Percentiles rank a stretch among this genome's conserved stretches.
These are phyloP conservation scores for Plectus sambesii DNA, from an alignment of 1,140 invertebrate genomes.

Conservation along the genomic window DNA sequence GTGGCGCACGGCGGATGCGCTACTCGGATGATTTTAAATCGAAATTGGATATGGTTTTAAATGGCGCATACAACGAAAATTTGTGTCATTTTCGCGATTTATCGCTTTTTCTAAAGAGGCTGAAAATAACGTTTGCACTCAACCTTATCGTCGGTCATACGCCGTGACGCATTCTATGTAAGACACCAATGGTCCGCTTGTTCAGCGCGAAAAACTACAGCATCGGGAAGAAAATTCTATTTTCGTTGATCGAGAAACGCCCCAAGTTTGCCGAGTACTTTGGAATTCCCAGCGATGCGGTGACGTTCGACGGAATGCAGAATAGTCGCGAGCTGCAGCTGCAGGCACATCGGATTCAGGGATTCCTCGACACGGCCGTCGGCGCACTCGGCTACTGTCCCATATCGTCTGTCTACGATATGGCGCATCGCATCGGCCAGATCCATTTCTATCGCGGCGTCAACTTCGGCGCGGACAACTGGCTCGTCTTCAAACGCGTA, in stretches of 20 bases:
- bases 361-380: constrained; percentile 27
- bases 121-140: too few relatives aligned
- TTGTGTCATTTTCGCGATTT: too few relatives aligned
- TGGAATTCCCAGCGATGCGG: constrained; percentile 18
- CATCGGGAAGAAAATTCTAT: constrained; percentile 28
- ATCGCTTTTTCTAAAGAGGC: too few relatives aligned
- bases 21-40: too few relatives aligned
- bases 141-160: too few relatives aligned
- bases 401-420: constrained; percentile 24
- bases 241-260: constrained; percentile 24
- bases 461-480: constrained; percentile 30
- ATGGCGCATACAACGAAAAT: too few relatives aligned
- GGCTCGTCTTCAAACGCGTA: constrained; percentile 30
- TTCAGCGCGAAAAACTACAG: constrained; percentile 26
- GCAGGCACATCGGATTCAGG: constrained; percentile 30
- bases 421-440: constrained; percentile 30
- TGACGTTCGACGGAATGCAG: constrained; percentile 18
- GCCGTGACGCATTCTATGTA: too few relatives aligned
- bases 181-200: too few relatives aligned
- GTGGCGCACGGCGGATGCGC: too few relatives aligned
- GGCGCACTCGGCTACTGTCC: constrained; percentile 28
- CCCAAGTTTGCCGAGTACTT: constrained; percentile 31
- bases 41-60: too few relatives aligned
- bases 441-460: constrained; percentile 32
- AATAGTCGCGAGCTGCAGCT: constrained; percentile 23